Base-by-base conservation (phyloP, 2,888 invertebrate genomes). In the Amblyteles armatorius region DNA sequence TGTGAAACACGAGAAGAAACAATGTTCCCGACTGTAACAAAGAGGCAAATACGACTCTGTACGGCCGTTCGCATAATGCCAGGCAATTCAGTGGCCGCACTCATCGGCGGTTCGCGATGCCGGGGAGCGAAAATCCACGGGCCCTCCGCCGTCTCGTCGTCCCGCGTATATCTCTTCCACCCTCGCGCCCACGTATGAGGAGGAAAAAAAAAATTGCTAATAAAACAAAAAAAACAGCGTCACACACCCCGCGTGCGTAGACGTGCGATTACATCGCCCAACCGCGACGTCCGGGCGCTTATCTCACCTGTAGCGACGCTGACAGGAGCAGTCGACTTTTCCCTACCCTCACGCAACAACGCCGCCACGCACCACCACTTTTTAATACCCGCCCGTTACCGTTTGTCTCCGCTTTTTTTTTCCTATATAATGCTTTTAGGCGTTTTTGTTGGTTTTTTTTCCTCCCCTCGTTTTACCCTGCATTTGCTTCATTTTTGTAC, bases 291-390 rank as follows among this genome's bases (percentile, higher is more conserved):
- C 71, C 76, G 68, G 77, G 44, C 55, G 73, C 85, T 85, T 85
- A 85, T 85, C 85, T 82, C 85, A 85, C 85, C 82, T 79, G 82
- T 82, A 76, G 76, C 85, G 82, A 79, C 67, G 67, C 76, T 52
- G 79, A 85, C 82, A 81, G 76, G 74, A 79, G 76, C 74, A 76
- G 67, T 76, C 52, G 55, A 40, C 65, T 55, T 72, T 65, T 73
- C 22, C 65, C 72, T 48, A 19, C 29, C 44, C 82, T 85, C 84
- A 76, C 84, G 82, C 84, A 85, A 79, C 60, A 26, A 79, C 63
- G n/a, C 29, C 63, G 29, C 63, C 82, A 82, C 76, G 79, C 85
- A 82, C 71, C 82, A 79, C 76, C 76, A 82, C 82, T 77, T 74
- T 85, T 82, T 79, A 82, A 82, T 79, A 79, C 82, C 57, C 13